phyloP scores from a whole-genome alignment of 2,113 vertebrate species.

The Calidris pygmaea region DNA sequence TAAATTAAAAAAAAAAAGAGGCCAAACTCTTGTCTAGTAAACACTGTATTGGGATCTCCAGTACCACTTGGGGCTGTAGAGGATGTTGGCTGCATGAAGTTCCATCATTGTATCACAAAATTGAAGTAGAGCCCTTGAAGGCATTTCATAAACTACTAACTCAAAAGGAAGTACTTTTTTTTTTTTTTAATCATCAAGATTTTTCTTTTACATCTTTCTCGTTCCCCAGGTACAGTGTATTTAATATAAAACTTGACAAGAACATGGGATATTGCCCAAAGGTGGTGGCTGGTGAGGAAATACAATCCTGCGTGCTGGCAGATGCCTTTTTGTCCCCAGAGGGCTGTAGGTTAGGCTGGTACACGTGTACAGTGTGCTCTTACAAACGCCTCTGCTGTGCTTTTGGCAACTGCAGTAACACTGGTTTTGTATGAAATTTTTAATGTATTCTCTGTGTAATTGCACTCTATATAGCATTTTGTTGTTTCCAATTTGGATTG shows the following conservation, averaged over 20 bases:
- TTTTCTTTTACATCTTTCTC: not conserved
- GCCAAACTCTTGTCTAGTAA: not conserved
- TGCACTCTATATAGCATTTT: not conserved
- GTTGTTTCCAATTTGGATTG: not conserved
- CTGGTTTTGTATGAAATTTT: not conserved
- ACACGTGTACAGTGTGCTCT: not conserved
- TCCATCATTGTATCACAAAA: not conserved
- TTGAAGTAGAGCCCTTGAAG: not conserved
- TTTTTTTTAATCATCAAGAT: not conserved
- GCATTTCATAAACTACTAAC: not conserved
- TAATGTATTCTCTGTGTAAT: not conserved
- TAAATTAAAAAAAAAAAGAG: not conserved
- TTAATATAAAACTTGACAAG: not conserved
- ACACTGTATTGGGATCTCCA: not conserved
- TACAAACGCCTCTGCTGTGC: not conserved
- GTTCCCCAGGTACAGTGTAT: not conserved
- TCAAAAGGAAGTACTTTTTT: not conserved
- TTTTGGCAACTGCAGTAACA: not conserved
- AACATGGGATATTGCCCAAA: not conserved
- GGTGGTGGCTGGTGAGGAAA: not conserved
- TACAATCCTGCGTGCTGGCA: not conserved
- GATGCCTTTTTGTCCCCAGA: not conserved
- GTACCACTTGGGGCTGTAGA: not conserved
- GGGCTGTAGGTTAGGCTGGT: not conserved
- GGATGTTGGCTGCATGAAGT: not conserved